These are phyloP conservation scores for Marronus borbonicus DNA, from an alignment of 2,888 invertebrate genomes.

Conservation along the genomic window DNA sequence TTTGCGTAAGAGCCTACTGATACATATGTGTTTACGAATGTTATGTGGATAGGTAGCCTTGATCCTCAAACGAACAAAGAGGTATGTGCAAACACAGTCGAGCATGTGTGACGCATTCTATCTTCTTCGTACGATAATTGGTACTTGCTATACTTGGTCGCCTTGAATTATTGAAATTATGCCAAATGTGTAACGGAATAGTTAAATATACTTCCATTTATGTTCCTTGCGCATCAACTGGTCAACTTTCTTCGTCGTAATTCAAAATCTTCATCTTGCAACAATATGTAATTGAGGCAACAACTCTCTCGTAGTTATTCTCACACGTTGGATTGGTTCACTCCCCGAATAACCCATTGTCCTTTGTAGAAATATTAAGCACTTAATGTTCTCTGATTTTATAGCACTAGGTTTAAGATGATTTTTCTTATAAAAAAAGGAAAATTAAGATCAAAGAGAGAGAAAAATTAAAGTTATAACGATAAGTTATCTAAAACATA, in stretches of 20 bases:
- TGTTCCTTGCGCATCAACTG: neutral
- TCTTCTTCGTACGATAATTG: constrained; percentile 11
- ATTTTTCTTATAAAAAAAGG: no score
- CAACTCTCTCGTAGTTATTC: no score
- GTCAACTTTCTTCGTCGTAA: neutral
- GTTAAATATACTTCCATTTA: neutral
- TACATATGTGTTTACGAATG: constrained; percentile 11
- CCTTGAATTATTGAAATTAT: neutral
- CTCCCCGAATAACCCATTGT: no score
- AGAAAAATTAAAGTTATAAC: no score
- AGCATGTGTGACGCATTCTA: neutral
- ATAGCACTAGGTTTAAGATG: no score
- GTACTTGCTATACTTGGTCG: neutral
- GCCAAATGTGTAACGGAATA: neutral
- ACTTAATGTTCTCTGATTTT: no score
- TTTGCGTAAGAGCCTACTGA: constrained; percentile 30
- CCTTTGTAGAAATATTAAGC: no score
- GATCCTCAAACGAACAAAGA: constrained; percentile 14
- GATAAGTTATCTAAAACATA: no score
- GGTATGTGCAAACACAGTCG: neutral
- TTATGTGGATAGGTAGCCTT: constrained; percentile 9
- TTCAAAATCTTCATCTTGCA: no score
- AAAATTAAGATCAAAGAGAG: no score
- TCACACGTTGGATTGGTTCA: no score
- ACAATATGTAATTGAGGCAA: no score